Evolutionary conservation across 2,797 vertebrate species (phyloP), one percentile per base, ranked within the genome.

Genomic region (Alosa sapidissima): DNA sequence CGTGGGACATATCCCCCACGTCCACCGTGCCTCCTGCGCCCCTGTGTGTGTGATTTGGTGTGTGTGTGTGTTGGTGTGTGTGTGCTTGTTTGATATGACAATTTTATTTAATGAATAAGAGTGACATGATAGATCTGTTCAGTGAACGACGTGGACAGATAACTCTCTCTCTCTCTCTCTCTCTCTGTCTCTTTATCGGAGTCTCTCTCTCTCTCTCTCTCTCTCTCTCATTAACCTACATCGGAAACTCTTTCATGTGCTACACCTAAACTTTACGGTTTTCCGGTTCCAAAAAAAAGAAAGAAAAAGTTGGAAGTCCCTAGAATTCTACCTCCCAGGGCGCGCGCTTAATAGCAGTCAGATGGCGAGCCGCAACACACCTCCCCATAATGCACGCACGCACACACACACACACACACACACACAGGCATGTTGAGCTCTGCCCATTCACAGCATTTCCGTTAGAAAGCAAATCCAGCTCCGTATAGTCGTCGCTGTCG

Each of bases 371-470:
- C n/a, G n/a, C 60, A 9, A 65, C n/a, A 9, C 6, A 28, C 60
- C n/a, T 10, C n/a, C n/a, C 6, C 7, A 75, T 49, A 21, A 49
- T 36, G 14, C 75, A 47, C 11, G 3, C 62, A 52, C 14, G 54
- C 49, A n/a, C 1, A 3, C 1, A 21, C 81, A 28, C 19, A 83
- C 21, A 81, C 82, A 81, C 84, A 83, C 84, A 82, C 83, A 85
- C 68, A 65, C 83, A 82, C 33, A 58, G 19, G 55, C 55, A 58
- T 52, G 55, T 58, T 58, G 55, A 82, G 62, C 62, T 28, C 62
- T 65, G 62, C 8, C 62, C 62, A 65, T 6, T 3, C 9, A 24
- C 24, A 33, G 62, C 28, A 33, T 65, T 65, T 65, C 62, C 62
- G 62, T 65, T 33, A 65, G 62, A 65, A 65, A 13, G 62, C 62